Evolutionary conservation across 2,797 vertebrate genomes (phyloP).

Genomic region (Aphelocoma californica): DNA sequence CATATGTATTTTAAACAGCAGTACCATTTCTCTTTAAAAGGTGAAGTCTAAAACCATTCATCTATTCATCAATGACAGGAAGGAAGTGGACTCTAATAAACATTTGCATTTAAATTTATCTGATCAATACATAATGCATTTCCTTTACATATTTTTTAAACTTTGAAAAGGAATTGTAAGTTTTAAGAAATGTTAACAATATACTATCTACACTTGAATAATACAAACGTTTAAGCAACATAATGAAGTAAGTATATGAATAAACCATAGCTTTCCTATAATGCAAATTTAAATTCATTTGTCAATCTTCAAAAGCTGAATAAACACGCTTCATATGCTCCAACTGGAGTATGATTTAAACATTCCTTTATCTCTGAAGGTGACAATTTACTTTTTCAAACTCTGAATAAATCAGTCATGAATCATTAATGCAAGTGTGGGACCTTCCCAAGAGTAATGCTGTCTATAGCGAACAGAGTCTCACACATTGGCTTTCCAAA

Average conservation of each 20-base stretch:
- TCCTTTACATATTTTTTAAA: not conserved
- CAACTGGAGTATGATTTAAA: not conserved
- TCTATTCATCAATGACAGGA: not conserved
- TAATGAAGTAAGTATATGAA: not conserved
- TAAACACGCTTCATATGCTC: not conserved
- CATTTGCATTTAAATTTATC: not conserved
- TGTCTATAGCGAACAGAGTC: not conserved
- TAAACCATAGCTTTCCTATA: not conserved
- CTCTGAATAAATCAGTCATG: not conserved
- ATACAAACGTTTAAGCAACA: not conserved
- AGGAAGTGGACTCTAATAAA: not conserved
- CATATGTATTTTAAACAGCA: not conserved
- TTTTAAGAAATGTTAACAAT: not conserved
- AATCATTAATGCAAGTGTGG: not conserved
- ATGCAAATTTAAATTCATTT: not conserved
- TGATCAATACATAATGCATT: not conserved
- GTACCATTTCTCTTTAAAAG: not conserved
- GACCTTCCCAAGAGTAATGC: not conserved
- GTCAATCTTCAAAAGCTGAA: not conserved
- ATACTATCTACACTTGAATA: not conserved
- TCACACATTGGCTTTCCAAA: not conserved
- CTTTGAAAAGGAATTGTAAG: not conserved
- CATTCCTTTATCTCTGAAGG: not conserved
- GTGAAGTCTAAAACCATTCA: not conserved
- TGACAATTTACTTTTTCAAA: not conserved